Conservation (phyloP, 2,888 invertebrate species). For the Polymixis lichenea region DNA sequence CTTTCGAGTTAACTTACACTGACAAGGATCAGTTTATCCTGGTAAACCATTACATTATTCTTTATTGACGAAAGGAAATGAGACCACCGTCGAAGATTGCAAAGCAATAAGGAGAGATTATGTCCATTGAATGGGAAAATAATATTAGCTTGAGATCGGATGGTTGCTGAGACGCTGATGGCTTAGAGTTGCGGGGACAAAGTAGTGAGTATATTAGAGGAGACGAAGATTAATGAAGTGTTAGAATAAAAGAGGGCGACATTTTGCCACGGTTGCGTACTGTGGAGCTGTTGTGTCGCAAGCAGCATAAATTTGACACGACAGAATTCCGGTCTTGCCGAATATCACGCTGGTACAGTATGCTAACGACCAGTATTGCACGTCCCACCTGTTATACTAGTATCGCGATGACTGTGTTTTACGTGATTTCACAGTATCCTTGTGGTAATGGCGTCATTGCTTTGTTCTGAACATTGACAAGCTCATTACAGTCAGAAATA, state of each 20-base stretch:
- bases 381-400: conserved; percentile 67
- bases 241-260: conserved; percentile 71
- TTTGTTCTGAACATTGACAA: conserved; percentile 41
- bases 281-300: conserved; percentile 73
- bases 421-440: conserved; percentile 68
- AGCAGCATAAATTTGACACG: conserved; percentile 76
- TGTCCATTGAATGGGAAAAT: conserved; percentile 52
- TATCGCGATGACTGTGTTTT: conserved; percentile 66
- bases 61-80: conserved; percentile 77
- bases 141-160: conserved; percentile 45
- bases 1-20: conserved; percentile 63
- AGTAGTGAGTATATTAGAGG: conserved; percentile 45
- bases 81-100: conserved; percentile 75
- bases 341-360: conserved; percentile 68
- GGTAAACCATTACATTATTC: conserved; percentile 77
- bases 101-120: conserved; percentile 63
- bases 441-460: conserved; percentile 53
- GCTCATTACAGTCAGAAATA: conserved; percentile 30
- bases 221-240: conserved; percentile 67
- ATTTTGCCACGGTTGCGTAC: conserved; percentile 75
- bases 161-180: conserved; percentile 27
- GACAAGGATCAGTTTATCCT: conserved; percentile 65
- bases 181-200: not conserved
- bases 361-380: conserved; percentile 75
- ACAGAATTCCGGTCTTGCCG: conserved; percentile 77